phyloP scores from a whole-genome alignment of 2,797 vertebrate species.

The Lagodon rhomboides region DNA sequence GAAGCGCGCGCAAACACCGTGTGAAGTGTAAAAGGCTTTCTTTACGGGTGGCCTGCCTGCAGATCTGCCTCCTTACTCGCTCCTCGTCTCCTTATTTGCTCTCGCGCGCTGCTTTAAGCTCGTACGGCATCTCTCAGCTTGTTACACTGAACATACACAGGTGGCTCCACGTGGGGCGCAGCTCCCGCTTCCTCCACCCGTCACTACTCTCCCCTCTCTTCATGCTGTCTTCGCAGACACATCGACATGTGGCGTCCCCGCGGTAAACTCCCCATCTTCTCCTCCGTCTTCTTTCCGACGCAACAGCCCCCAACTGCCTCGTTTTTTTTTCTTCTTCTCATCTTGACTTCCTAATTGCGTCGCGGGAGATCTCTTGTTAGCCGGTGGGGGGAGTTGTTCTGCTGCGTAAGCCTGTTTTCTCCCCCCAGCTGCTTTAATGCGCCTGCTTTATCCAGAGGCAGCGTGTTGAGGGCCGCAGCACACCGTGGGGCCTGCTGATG shows the following conservation, averaged over 20 bases:
- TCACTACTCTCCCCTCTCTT: background rate
- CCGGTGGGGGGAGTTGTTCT: slow-evolving; percentile 51
- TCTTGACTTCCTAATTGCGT: slow-evolving; percentile 51
- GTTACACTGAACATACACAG: slow-evolving; percentile 32
- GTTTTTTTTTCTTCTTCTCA: slow-evolving; percentile 44
- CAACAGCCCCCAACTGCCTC: slow-evolving; percentile 15
- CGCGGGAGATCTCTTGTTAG: slow-evolving; percentile 50
- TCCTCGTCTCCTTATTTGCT: slow-evolving; percentile 35
- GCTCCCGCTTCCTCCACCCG: slow-evolving; percentile 5
- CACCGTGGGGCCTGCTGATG: slow-evolving; percentile 55
- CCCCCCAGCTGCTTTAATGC: slow-evolving; percentile 49
- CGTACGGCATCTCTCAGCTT: slow-evolving; percentile 30
- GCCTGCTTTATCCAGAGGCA: slow-evolving; percentile 37
- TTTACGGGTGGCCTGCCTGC: slow-evolving; percentile 25
- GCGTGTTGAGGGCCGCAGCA: slow-evolving; percentile 47
- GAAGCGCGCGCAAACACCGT: background rate
- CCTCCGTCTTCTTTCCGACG: slow-evolving; percentile 5
- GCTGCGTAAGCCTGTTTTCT: slow-evolving; percentile 50
- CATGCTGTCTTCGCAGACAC: background rate
- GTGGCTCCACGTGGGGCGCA: slow-evolving; percentile 24
- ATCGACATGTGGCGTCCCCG: slow-evolving; percentile 21
- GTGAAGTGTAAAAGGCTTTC: slow-evolving; percentile 33
- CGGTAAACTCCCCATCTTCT: slow-evolving; percentile 7
- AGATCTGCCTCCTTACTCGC: slow-evolving; percentile 22
- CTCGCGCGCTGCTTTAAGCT: slow-evolving; percentile 39